Evolutionary conservation across 1,140 invertebrate genomes (phyloP).

Genomic region (Oscheius sp.): DNA sequence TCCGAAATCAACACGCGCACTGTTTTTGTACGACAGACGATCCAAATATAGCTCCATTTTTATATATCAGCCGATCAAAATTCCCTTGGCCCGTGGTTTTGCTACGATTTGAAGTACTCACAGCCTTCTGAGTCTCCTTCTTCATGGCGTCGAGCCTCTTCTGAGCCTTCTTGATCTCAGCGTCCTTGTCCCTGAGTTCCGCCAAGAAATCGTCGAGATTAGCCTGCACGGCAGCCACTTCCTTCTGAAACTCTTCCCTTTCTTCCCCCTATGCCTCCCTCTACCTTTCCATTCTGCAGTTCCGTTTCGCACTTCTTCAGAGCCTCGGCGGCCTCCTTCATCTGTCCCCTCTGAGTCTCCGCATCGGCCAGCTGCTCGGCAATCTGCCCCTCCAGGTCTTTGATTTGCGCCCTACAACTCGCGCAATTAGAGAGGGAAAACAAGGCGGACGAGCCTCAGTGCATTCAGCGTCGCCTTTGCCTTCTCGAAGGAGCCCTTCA

Average conservation of each 20-base stretch:
- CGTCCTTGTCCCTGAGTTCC: constrained; percentile 21
- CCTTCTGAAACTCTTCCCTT: not conserved
- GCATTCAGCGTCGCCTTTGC: constrained; percentile 36
- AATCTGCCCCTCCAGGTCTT: not conserved
- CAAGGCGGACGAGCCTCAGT: constrained; percentile 6
- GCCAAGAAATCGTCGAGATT: not conserved
- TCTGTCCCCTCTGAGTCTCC: too few relatives aligned
- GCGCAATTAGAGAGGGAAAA: not conserved
- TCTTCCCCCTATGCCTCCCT: constrained; percentile 26
- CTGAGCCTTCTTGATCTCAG: constrained; percentile 15
- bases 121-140: too few relatives aligned
- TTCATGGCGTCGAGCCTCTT: constrained; percentile 9
- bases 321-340: too few relatives aligned
- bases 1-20: too few relatives aligned
- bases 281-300: too few relatives aligned
- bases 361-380: not conserved
- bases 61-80: too few relatives aligned
- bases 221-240: constrained; percentile 5
- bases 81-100: too few relatives aligned
- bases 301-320: too few relatives aligned
- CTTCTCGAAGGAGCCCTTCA: constrained; percentile 40
- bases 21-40: too few relatives aligned
- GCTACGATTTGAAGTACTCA: too few relatives aligned
- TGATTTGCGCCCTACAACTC: too few relatives aligned
- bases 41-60: too few relatives aligned